A percentile compares a stretch with the other conserved stretches of the same genome.
These are phyloP conservation scores for Hymenochirus boettgeri DNA, from an alignment of 2,113 vertebrate genomes.

Conservation along the genomic window DNA sequence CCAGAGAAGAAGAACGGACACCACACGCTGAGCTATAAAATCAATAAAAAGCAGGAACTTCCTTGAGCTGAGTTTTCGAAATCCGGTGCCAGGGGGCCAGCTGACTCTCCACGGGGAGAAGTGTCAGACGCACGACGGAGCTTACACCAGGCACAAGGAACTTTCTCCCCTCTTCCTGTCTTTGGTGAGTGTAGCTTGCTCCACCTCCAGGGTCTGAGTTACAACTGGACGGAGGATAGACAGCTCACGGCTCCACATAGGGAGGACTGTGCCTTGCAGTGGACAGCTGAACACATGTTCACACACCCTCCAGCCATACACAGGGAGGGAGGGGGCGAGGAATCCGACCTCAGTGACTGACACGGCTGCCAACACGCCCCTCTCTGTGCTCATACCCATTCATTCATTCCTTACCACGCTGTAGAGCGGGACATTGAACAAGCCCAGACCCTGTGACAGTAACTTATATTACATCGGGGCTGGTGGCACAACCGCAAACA, in stretches of 20 bases:
- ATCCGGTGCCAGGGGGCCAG: background rate
- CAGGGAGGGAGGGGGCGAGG: conserved; percentile 10
- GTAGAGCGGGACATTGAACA: too few relatives aligned
- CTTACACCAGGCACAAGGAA: background rate
- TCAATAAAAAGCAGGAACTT: background rate
- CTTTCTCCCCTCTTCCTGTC: conserved; percentile 1
- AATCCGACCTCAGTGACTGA: background rate
- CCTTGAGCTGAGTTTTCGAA: background rate
- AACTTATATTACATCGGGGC: too few relatives aligned
- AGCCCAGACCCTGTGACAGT: too few relatives aligned
- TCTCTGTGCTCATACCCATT: too few relatives aligned
- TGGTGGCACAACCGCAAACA: too few relatives aligned
- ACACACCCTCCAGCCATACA: conserved; percentile 8
- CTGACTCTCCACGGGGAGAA: too few relatives aligned
- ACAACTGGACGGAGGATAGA: conserved; percentile 20
- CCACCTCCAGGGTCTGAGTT: conserved; percentile 31
- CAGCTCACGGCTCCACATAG: too few relatives aligned
- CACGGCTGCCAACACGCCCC: background rate
- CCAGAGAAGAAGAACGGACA: background rate
- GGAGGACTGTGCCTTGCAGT: too few relatives aligned
- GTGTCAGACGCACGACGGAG: background rate
- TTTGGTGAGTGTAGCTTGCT: background rate
- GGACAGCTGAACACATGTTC: background rate
- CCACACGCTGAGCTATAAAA: too few relatives aligned
- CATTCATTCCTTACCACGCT: too few relatives aligned